Evolutionary conservation across 2,797 vertebrate species (phyloP).

Genomic region (Oceanodroma leucorhoa): DNA sequence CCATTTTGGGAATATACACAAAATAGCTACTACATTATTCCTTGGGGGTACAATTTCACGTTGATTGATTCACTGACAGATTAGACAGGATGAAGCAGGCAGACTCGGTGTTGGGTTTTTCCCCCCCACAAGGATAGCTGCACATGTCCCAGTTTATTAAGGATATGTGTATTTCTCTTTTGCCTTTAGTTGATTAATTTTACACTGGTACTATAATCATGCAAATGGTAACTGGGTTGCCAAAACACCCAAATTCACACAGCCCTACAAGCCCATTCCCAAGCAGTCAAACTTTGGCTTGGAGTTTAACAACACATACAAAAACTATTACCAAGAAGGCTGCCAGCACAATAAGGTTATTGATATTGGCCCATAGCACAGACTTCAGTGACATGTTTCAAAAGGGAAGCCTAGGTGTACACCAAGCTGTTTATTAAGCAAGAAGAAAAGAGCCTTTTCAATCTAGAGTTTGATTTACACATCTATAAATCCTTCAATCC

Average conservation of each 20-base stretch:
- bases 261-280: neutral
- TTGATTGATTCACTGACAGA: constrained; percentile 8
- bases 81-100: neutral
- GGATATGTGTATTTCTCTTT: neutral
- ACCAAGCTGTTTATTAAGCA: neutral
- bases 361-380: neutral
- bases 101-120: neutral
- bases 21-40: neutral
- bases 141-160: neutral
- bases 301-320: neutral
- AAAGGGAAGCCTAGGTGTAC: neutral
- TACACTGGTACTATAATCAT: neutral
- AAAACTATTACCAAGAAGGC: neutral
- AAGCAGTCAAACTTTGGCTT: neutral
- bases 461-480: neutral
- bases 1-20: neutral
- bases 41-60: neutral
- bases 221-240: neutral
- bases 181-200: neutral
- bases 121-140: neutral
- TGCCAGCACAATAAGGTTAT: neutral
- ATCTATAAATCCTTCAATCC: neutral
- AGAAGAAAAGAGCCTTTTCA: neutral
- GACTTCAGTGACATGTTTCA: neutral
- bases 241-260: neutral